Evolutionary conservation across 2,797 vertebrate genomes (phyloP).

Genomic region (Oceanodroma leucorhoa): DNA sequence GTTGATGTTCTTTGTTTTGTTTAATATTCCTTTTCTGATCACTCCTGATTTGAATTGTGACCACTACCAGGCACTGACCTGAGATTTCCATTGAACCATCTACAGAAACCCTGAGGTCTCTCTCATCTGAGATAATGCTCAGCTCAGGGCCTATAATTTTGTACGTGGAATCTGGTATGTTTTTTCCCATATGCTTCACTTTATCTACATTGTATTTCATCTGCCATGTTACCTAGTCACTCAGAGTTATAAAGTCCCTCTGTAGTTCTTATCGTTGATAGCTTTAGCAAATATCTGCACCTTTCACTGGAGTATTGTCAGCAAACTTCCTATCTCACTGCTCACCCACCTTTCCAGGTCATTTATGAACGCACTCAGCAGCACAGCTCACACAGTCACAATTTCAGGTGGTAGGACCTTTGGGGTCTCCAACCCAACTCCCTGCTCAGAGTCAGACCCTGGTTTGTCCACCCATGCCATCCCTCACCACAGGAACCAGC

Average conservation of each 20-base stretch:
- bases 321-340: background rate
- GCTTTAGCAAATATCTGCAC: background rate
- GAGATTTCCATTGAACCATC: background rate
- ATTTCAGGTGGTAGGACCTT: background rate
- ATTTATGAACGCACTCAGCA: background rate
- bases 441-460: background rate
- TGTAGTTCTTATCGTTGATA: background rate
- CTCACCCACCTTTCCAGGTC: background rate
- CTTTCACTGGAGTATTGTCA: background rate
- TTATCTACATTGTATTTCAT: background rate
- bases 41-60: background rate
- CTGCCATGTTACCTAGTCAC: background rate
- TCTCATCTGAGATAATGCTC: background rate
- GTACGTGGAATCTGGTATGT: background rate
- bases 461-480: rapidly evolving
- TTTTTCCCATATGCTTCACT: background rate
- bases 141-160: background rate
- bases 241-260: background rate
- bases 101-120: background rate
- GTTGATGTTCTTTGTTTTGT: background rate
- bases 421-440: background rate
- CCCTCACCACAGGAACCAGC: background rate
- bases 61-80: background rate
- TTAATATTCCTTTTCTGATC: background rate
- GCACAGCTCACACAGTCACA: background rate